phyloP scores from a whole-genome alignment of 2,888 invertebrate genomes.

The Leptinotarsa tumamoca region DNA sequence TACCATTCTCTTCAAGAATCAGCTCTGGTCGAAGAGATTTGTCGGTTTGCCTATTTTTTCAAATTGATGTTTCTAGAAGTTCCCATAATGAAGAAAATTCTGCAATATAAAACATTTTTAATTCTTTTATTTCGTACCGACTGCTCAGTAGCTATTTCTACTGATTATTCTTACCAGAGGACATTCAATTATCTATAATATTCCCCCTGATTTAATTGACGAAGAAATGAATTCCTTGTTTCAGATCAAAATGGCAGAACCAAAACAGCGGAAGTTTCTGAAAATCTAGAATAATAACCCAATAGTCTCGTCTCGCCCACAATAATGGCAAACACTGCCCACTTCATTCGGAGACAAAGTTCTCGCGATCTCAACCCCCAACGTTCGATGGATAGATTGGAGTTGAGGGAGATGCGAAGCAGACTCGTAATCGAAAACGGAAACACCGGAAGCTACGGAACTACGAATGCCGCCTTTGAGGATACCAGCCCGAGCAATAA shows the following conservation, averaged over 20 bases:
- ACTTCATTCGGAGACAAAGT: conserved; percentile 88
- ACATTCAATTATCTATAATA: background rate
- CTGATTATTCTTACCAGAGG: no score
- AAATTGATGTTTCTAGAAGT: no score
- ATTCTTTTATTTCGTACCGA: no score
- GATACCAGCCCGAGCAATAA: conserved; percentile 71
- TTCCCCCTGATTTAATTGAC: background rate
- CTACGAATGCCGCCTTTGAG: conserved; percentile 85
- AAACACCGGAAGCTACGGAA: conserved; percentile 75
- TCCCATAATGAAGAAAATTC: no score
- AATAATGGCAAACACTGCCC: conserved; percentile 89
- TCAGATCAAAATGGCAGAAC: conserved; percentile 9
- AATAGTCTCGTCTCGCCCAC: background rate
- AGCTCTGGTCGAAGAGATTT: no score
- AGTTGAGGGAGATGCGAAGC: conserved; percentile 87
- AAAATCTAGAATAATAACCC: conserved; percentile 16
- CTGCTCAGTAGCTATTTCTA: no score
- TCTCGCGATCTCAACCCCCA: conserved; percentile 85
- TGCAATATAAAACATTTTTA: no score
- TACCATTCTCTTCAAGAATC: no score
- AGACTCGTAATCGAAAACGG: conserved; percentile 83
- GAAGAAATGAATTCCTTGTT: background rate
- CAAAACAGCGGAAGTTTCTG: background rate
- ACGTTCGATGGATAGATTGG: conserved; percentile 85
- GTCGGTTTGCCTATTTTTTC: no score